A percentile compares a stretch with the other conserved stretches of the same genome.
These are phyloP conservation scores for Oscheius sp. DNA, from an alignment of 1,140 invertebrate genomes.

Conservation along the genomic window DNA sequence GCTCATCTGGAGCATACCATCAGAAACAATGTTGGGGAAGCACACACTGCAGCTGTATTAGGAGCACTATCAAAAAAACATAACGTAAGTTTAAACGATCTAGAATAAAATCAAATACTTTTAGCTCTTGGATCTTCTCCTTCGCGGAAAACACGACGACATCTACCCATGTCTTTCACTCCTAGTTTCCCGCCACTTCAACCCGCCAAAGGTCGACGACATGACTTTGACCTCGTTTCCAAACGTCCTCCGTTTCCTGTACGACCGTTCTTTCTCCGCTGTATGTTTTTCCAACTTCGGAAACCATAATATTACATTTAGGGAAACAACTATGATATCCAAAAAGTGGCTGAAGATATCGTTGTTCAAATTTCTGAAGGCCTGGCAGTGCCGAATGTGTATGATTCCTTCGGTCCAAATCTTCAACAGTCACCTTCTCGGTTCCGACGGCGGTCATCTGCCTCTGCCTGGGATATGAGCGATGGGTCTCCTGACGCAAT, in stretches of 20 bases:
- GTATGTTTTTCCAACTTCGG: slow-evolving; percentile 66
- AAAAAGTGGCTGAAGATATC: slow-evolving; percentile 40
- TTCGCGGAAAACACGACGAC: not conserved
- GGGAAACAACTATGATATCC: not conserved
- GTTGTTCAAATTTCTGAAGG: slow-evolving; percentile 64
- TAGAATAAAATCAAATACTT: not conserved
- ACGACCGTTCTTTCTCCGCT: slow-evolving; percentile 63
- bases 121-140: not conserved
- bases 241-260: slow-evolving; percentile 48
- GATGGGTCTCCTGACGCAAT: slow-evolving; percentile 94
- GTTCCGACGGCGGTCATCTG: slow-evolving; percentile 83
- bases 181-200: not conserved
- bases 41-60: not conserved
- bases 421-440: slow-evolving; percentile 36
- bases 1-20: slow-evolving; percentile 21
- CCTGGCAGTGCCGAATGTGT: slow-evolving; percentile 82
- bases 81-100: not conserved
- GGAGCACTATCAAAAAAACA: not conserved
- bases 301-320: slow-evolving; percentile 9
- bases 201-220: not conserved
- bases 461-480: slow-evolving; percentile 90
- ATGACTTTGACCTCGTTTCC: slow-evolving; percentile 18
- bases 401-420: slow-evolving; percentile 59
- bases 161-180: not conserved
- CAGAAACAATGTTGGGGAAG: slow-evolving; percentile 3